phyloP scores from a whole-genome alignment of 2,797 vertebrate species.

The Pseudomugil gertrudae region DNA sequence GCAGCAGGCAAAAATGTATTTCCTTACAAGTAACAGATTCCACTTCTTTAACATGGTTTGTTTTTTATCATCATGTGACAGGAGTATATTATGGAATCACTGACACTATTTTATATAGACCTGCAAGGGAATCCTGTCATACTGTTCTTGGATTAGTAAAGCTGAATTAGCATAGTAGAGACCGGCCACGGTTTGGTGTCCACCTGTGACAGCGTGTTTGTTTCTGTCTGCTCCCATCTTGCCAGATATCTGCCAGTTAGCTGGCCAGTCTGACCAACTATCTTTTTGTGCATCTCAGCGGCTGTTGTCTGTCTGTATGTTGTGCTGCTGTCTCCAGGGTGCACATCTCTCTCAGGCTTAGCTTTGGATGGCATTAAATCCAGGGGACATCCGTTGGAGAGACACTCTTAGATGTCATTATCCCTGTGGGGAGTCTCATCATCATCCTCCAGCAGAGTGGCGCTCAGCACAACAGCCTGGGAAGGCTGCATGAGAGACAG shows the following conservation, averaged over 20 bases:
- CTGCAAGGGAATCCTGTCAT: constrained; percentile 20
- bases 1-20: neutral
- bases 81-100: neutral
- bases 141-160: constrained; percentile 30
- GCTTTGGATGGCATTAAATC: constrained; percentile 67
- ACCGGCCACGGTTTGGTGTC: constrained; percentile 35
- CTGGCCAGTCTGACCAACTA: constrained; percentile 40
- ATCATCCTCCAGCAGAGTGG: constrained; percentile 51
- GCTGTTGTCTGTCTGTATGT: constrained; percentile 40
- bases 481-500: constrained; percentile 51
- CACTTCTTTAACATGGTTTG: neutral
- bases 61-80: neutral
- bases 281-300: constrained; percentile 39
- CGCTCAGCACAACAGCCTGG: constrained; percentile 14
- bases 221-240: constrained; percentile 38
- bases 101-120: constrained; percentile 7
- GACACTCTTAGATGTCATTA: constrained; percentile 69
- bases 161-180: constrained; percentile 24
- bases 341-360: constrained; percentile 38
- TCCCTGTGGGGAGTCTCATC: constrained; percentile 69
- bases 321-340: constrained; percentile 22
- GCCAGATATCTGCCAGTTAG: constrained; percentile 44
- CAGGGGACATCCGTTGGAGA: constrained; percentile 66
- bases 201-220: constrained; percentile 52
- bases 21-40: constrained; percentile 3